These are phyloP conservation scores for Aegithalos caudatus DNA, from an alignment of 2,113 vertebrate species.

Conservation along the genomic window DNA sequence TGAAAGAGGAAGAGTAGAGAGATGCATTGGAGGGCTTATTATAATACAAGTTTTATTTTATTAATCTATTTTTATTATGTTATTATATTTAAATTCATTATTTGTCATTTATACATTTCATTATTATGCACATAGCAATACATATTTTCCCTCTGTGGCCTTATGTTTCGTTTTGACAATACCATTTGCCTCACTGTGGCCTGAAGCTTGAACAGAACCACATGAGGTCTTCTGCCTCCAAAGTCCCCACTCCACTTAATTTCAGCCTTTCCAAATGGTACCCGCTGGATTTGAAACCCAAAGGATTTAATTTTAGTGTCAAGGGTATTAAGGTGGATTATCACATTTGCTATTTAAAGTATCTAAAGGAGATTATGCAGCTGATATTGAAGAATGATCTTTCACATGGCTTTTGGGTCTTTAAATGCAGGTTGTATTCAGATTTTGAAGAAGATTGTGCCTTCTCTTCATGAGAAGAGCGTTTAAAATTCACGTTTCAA, in stretches of 20 bases:
- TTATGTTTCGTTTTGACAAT: neutral
- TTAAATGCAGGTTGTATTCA: neutral
- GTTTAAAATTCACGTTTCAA: neutral
- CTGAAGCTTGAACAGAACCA: neutral
- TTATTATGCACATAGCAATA: neutral
- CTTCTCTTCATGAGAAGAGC: neutral
- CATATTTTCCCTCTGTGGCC: neutral
- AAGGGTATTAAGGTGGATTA: neutral
- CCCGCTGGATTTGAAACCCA: neutral
- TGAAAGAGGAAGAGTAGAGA: neutral
- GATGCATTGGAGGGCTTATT: neutral
- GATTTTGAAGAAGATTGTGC: neutral
- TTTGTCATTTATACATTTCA: neutral
- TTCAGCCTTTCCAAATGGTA: neutral
- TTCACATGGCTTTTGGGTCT: neutral
- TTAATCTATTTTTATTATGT: neutral
- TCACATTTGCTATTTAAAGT: neutral
- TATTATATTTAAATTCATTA: neutral
- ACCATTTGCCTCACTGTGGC: neutral
- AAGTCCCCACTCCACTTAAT: accelerated
- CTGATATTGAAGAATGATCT: neutral
- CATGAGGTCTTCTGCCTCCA: neutral
- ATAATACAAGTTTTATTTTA: neutral
- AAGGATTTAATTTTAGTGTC: neutral
- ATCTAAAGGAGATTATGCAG: neutral